Evolutionary conservation across 2,888 invertebrate genomes (phyloP).

Genomic region (Cantharis flavilabris): DNA sequence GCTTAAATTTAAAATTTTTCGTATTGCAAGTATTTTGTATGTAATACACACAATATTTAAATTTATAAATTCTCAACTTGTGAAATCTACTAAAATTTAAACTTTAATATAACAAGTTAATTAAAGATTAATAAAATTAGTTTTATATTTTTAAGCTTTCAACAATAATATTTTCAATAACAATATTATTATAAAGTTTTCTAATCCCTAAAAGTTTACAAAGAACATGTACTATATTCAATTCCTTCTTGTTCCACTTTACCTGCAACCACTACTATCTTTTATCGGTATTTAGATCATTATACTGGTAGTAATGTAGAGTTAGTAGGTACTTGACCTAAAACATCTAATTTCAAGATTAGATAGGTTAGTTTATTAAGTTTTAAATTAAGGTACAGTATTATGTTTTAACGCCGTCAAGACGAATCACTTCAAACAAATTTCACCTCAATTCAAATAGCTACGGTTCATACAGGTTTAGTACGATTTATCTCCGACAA

Average conservation of each 20-base stretch:
- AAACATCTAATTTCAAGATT: not conserved
- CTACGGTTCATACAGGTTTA: not conserved
- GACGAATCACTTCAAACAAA: not conserved
- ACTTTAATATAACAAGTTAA: too few relatives aligned
- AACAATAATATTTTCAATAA: too few relatives aligned
- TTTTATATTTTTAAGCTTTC: too few relatives aligned
- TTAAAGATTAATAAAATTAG: too few relatives aligned
- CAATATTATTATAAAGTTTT: not conserved
- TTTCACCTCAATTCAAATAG: not conserved
- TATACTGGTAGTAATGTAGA: not conserved
- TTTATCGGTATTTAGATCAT: not conserved
- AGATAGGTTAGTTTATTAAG: not conserved
- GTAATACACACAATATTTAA: too few relatives aligned
- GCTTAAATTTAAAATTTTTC: too few relatives aligned
- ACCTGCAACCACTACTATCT: not conserved
- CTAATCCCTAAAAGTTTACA: not conserved
- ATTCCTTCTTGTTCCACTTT: not conserved
- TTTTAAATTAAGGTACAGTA: not conserved
- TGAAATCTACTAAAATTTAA: too few relatives aligned
- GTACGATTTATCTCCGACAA: not conserved
- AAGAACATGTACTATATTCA: not conserved
- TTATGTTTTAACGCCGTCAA: not conserved
- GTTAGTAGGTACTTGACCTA: not conserved
- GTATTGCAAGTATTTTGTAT: too few relatives aligned
- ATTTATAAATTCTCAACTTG: too few relatives aligned